Percentiles rank a stretch among this genome's conserved stretches.
Conservation (phyloP, 1,140 invertebrate species). For the Eriocheir sinensis region DNA sequence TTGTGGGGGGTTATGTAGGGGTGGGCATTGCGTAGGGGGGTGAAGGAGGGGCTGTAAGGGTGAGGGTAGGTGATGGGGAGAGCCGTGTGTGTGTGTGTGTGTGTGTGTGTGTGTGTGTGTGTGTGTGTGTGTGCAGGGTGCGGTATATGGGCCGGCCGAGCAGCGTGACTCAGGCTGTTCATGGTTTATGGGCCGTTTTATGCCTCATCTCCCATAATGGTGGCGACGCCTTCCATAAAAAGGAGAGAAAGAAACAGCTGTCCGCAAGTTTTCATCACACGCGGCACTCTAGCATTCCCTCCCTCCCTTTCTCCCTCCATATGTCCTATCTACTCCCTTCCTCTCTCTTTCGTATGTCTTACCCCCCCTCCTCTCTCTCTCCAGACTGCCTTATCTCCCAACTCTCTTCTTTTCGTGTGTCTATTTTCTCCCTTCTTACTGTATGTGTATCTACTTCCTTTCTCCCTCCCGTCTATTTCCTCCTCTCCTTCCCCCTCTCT, state of each 20-base stretch:
- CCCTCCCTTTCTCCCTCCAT: too few species aligned
- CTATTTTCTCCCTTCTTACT: neutral
- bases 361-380: neutral
- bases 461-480: too few species aligned
- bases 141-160: neutral
- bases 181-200: neutral
- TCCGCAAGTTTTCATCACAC: neutral
- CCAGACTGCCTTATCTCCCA: neutral
- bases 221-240: neutral
- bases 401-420: neutral
- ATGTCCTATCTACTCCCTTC: too few species aligned
- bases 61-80: too few species aligned
- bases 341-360: too few species aligned
- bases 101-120: neutral
- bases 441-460: too few species aligned
- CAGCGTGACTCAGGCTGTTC: neutral
- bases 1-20: too few species aligned
- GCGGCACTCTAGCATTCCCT: too few species aligned
- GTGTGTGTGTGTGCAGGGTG: neutral
- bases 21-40: too few species aligned
- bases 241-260: neutral
- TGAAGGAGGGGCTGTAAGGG: too few species aligned
- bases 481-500: too few species aligned
- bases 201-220: neutral
- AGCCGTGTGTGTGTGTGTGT: too few species aligned